Evolutionary conservation across 2,113 vertebrate species (phyloP).

Genomic region (Stictonetta naevosa): DNA sequence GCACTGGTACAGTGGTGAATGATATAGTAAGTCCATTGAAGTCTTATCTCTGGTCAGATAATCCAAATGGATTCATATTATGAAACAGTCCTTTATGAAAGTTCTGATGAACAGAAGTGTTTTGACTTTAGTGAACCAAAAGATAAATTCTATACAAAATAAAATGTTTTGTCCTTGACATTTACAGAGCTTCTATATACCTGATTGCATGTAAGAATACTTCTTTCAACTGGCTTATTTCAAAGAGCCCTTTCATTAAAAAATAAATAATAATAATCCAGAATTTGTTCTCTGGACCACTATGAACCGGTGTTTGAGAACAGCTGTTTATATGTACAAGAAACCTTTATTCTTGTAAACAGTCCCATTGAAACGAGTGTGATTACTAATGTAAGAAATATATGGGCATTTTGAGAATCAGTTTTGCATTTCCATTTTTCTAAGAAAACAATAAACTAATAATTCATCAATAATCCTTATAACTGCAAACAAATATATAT

Average conservation of each 20-base stretch:
- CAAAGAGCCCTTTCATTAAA: not conserved
- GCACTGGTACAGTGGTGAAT: constrained; percentile 69
- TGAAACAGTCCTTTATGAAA: constrained; percentile 75
- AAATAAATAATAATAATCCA: not conserved
- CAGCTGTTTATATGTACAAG: accelerated
- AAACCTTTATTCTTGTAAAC: not conserved
- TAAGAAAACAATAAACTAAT: not conserved
- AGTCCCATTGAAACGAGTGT: not conserved
- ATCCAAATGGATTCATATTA: constrained; percentile 79
- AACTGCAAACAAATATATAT: not conserved
- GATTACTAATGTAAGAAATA: not conserved
- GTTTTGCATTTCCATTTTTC: not conserved
- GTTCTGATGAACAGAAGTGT: constrained; percentile 71
- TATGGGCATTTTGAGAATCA: not conserved
- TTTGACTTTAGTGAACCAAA: constrained; percentile 63
- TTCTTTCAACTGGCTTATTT: not conserved
- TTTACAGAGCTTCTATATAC: not conserved
- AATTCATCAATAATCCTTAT: not conserved
- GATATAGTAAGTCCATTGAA: constrained; percentile 80
- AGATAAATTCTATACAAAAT: constrained; percentile 54
- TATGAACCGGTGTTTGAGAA: not conserved
- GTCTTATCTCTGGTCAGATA: constrained; percentile 81
- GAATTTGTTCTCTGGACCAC: not conserved
- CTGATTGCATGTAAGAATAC: not conserved
- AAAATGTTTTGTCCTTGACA: constrained; percentile 63